phyloP scores from a whole-genome alignment of 2,888 invertebrate species.

The Erynnis tages region DNA sequence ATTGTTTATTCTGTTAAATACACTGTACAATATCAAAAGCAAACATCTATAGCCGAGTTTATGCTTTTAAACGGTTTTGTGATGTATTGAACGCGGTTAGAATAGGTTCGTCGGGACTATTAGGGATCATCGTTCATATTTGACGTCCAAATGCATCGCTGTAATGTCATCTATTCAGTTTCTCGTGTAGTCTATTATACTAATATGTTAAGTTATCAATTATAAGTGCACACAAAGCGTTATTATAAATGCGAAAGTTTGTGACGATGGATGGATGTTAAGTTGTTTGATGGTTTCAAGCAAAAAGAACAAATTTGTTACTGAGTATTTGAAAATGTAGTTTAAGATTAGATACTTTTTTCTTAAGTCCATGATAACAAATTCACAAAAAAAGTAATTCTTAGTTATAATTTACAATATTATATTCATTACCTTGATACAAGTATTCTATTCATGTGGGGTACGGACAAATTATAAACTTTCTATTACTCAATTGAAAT shows the following conservation, averaged over 20 bases:
- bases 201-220: slow-evolving; percentile 49
- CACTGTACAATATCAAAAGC: neutral
- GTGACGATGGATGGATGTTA: too few species aligned
- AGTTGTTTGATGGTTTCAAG: too few species aligned
- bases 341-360: too few species aligned
- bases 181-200: slow-evolving; percentile 36
- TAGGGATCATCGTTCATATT: slow-evolving; percentile 66
- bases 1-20: slow-evolving; percentile 2
- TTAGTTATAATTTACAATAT: too few species aligned
- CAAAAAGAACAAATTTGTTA: too few species aligned
- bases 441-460: slow-evolving; percentile 5
- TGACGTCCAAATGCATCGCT: slow-evolving; percentile 58
- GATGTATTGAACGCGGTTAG: slow-evolving; percentile 52
- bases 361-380: too few species aligned
- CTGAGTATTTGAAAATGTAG: too few species aligned
- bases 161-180: slow-evolving; percentile 69
- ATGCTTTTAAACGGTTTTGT: slow-evolving; percentile 45
- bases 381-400: too few species aligned
- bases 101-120: slow-evolving; percentile 56
- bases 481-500: slow-evolving; percentile 61
- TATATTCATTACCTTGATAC: neutral
- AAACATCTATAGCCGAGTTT: neutral
- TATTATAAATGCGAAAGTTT: too few species aligned
- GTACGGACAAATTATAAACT: slow-evolving; percentile 53
- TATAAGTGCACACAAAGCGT: slow-evolving; percentile 41